Evolutionary conservation across 2,888 invertebrate genomes (phyloP).

Genomic region (Macaria liturata): DNA sequence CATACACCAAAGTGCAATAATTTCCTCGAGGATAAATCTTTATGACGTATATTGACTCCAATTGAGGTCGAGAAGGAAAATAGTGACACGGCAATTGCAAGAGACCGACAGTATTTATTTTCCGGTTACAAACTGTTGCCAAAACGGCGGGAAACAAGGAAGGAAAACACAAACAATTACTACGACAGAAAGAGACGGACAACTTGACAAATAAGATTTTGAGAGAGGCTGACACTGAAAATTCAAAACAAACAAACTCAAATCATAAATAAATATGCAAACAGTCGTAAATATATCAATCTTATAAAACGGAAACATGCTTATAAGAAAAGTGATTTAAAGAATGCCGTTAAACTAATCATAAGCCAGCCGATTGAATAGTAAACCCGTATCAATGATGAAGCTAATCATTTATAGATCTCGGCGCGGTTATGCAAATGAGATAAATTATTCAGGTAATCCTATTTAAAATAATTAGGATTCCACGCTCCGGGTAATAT

Average conservation of each 20-base stretch:
- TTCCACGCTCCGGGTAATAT: conserved; percentile 17
- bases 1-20: conserved; percentile 2
- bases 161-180: conserved; percentile 3
- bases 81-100: conserved; percentile 6
- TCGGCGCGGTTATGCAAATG: conserved; percentile 20
- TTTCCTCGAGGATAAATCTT: conserved; percentile 12
- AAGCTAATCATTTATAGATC: conserved; percentile 18
- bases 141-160: conserved; percentile 6
- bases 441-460: conserved; percentile 23
- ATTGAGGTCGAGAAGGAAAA: conserved; percentile 12
- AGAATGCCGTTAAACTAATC: not conserved
- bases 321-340: no score
- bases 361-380: conserved; percentile 14
- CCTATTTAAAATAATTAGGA: conserved; percentile 18
- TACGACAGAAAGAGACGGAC: not conserved
- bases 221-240: no score
- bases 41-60: not conserved
- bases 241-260: no score
- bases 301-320: no score
- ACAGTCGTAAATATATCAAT: not conserved
- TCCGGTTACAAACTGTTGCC: conserved; percentile 11
- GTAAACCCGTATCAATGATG: conserved; percentile 14
- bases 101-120: conserved; percentile 14
- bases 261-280: not conserved
- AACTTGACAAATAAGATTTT: not conserved